A percentile compares a stretch with the other conserved stretches of the same genome.
phyloP scores from a whole-genome alignment of 2,113 vertebrate genomes.

The Silurus meridionalis region DNA sequence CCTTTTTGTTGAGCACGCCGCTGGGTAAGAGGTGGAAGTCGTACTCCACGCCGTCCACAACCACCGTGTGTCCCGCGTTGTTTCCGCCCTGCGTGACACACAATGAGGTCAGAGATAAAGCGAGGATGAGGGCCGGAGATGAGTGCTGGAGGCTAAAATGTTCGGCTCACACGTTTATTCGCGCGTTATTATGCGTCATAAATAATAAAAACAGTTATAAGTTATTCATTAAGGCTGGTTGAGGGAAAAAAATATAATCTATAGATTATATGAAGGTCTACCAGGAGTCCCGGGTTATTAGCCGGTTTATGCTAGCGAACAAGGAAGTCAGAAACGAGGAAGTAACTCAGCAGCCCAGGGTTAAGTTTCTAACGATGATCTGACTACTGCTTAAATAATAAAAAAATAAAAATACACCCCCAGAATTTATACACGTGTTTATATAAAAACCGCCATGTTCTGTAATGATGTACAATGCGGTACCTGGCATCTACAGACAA shows the following conservation, averaged over 20 bases:
- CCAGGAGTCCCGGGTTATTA: neutral
- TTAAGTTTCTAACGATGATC: neutral
- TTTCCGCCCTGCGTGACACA: slow-evolving; percentile 74
- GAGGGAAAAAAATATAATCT: too few relatives aligned
- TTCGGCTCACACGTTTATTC: neutral
- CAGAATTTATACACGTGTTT: too few relatives aligned
- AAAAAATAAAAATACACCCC: neutral
- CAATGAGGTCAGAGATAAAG: too few relatives aligned
- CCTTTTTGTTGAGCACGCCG: slow-evolving; percentile 79
- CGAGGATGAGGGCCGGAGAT: neutral
- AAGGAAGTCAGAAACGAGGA: neutral
- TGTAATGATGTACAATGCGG: too few relatives aligned
- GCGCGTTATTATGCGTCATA: neutral
- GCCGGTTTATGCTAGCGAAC: neutral
- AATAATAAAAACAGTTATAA: too few relatives aligned
- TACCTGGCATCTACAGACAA: slow-evolving; percentile 81
- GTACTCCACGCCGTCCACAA: slow-evolving; percentile 78
- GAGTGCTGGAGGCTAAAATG: neutral
- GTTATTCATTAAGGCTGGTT: too few relatives aligned
- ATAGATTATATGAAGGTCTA: neutral
- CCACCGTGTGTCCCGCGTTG: slow-evolving; percentile 80
- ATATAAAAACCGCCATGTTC: neutral
- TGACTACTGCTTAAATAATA: neutral
- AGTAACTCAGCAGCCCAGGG: slow-evolving; percentile 7
- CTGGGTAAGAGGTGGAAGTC: slow-evolving; percentile 81